Conservation (phyloP, 2,888 invertebrate species). For the Smittia sp. region DNA sequence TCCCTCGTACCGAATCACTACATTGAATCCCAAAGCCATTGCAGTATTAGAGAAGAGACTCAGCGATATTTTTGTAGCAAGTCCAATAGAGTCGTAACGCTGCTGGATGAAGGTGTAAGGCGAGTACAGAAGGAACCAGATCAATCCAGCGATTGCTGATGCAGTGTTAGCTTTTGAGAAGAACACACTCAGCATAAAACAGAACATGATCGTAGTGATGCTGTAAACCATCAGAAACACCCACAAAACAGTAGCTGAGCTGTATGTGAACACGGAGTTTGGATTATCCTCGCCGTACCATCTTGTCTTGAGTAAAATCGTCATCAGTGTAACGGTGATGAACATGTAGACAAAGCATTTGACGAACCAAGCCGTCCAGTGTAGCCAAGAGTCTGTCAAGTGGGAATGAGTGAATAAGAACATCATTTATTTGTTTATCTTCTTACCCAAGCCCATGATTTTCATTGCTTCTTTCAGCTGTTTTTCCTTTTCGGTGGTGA, state of each 20-base stretch:
- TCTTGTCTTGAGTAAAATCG: slow-evolving; percentile 57
- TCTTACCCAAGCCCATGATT: slow-evolving; percentile 68
- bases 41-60: slow-evolving; percentile 70
- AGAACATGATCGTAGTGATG: slow-evolving; percentile 65
- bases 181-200: slow-evolving; percentile 70
- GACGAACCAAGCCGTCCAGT: slow-evolving; percentile 79
- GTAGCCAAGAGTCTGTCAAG: slow-evolving; percentile 62
- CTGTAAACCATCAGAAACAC: slow-evolving; percentile 67
- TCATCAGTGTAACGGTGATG: slow-evolving; percentile 58
- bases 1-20: slow-evolving; percentile 68
- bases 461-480: slow-evolving; percentile 69
- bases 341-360: slow-evolving; percentile 66
- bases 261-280: slow-evolving; percentile 62
- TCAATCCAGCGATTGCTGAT: slow-evolving; percentile 65
- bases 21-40: slow-evolving; percentile 70
- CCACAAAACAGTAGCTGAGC: slow-evolving; percentile 63
- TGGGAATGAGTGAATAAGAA: neutral
- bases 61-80: slow-evolving; percentile 58
- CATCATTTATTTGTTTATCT: neutral
- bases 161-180: slow-evolving; percentile 74
- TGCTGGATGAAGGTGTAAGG: slow-evolving; percentile 64
- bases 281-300: slow-evolving; percentile 36
- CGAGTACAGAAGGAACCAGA: slow-evolving; percentile 67
- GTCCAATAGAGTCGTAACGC: slow-evolving; percentile 61
- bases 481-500: slow-evolving; percentile 45